Conservation (phyloP, 1,140 invertebrate species). For the Andrena cerasifolii region DNA sequence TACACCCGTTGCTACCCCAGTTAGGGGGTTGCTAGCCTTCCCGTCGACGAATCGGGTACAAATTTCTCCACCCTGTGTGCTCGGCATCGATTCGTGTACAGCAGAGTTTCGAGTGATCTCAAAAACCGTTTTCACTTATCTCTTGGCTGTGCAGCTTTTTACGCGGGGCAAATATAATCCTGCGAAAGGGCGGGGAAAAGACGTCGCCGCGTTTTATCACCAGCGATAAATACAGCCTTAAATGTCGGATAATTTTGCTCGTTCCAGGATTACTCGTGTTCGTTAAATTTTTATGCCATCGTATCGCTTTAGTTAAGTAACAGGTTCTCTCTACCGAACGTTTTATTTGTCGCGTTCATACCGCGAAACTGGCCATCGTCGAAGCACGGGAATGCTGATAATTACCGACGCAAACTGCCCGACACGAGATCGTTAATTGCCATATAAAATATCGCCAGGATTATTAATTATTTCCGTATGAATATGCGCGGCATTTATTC, state of each 20-base stretch:
- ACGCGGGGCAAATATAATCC: constrained; percentile 57
- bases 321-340: not conserved
- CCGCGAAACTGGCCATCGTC: not conserved
- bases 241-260: not conserved
- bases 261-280: not conserved
- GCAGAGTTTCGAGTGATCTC: constrained; percentile 1
- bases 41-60: not conserved
- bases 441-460: no score
- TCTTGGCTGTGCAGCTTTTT: constrained; percentile 26
- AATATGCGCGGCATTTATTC: no score
- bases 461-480: no score
- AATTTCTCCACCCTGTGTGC: not conserved
- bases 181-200: constrained; percentile 23
- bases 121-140: constrained; percentile 33
- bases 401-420: not conserved
- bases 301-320: not conserved
- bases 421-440: no score
- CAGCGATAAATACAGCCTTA: constrained; percentile 34
- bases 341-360: not conserved
- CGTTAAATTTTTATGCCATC: constrained; percentile 14
- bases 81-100: not conserved
- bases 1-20: no score
- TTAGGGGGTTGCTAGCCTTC: no score
- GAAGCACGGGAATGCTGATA: not conserved
- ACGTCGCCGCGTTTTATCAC: constrained; percentile 44